These are phyloP conservation scores for Tineola bisselliella DNA, from an alignment of 2,888 invertebrate species.

Conservation along the genomic window DNA sequence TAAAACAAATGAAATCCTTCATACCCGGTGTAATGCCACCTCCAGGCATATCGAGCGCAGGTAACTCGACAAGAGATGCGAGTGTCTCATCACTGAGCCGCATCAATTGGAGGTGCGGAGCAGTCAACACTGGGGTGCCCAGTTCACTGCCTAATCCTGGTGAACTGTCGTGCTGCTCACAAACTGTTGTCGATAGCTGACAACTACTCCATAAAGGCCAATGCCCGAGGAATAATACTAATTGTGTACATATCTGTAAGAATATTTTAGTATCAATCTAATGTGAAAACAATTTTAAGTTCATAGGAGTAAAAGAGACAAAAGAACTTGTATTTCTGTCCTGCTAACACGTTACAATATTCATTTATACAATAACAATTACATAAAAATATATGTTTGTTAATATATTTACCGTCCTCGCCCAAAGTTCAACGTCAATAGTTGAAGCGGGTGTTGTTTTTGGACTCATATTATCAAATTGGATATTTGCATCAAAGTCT, in stretches of 20 bases:
- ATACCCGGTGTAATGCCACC: constrained; percentile 32
- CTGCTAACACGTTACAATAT: too few relatives aligned
- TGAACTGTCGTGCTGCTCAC: constrained; percentile 88
- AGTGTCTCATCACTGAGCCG: constrained; percentile 85
- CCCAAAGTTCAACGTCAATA: constrained; percentile 61
- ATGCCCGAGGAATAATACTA: constrained; percentile 92
- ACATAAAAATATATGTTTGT: too few relatives aligned
- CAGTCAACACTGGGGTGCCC: constrained; percentile 81
- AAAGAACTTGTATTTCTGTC: too few relatives aligned
- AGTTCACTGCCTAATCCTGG: constrained; percentile 78
- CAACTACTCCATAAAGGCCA: constrained; percentile 95
- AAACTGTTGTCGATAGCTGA: constrained; percentile 86
- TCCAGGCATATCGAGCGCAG: constrained; percentile 78
- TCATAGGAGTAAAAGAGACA: too few relatives aligned
- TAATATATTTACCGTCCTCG: constrained; percentile 49
- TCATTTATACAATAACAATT: too few relatives aligned
- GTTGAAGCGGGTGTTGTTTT: constrained; percentile 53
- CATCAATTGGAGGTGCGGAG: constrained; percentile 87
- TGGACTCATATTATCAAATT: constrained; percentile 73
- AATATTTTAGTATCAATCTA: background rate
- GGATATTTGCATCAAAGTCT: constrained; percentile 79
- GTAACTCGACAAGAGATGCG: constrained; percentile 89
- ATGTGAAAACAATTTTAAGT: too few relatives aligned
- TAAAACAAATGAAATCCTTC: background rate
- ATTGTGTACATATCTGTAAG: constrained; percentile 78